Evolutionary conservation across 2,113 vertebrate genomes (phyloP).

Genomic region (Corythornis vintsioides): DNA sequence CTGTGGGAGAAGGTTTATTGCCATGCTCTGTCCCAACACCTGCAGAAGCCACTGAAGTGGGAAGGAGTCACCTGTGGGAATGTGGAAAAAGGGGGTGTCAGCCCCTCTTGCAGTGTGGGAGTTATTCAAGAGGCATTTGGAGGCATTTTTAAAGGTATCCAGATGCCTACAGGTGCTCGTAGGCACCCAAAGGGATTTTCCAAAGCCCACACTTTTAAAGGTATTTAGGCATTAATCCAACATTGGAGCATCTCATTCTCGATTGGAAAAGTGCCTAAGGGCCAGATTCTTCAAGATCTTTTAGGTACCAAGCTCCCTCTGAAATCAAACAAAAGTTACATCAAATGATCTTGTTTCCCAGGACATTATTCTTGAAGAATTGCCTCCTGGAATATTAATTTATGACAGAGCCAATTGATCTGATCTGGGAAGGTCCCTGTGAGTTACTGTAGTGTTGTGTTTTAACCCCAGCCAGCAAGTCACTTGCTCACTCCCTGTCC

Average conservation of each 20-base stretch:
- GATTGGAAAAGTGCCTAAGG: slow-evolving; percentile 60
- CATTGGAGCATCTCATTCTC: slow-evolving; percentile 48
- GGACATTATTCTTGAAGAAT: slow-evolving; percentile 15
- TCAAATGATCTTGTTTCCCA: slow-evolving; percentile 60
- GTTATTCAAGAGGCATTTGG: background rate
- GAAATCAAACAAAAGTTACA: slow-evolving; percentile 61
- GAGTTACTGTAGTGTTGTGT: background rate
- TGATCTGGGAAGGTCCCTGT: slow-evolving; percentile 15
- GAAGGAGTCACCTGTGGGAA: slow-evolving; percentile 3
- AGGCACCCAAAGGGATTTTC: slow-evolving; percentile 54
- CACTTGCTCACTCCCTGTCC: background rate
- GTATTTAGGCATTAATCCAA: slow-evolving; percentile 67
- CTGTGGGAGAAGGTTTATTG: fast-evolving
- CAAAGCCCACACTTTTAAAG: slow-evolving; percentile 59
- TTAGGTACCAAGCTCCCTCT: background rate
- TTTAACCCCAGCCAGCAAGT: background rate
- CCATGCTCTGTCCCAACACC: background rate
- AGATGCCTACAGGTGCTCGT: slow-evolving; percentile 41
- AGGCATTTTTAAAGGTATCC: slow-evolving; percentile 24
- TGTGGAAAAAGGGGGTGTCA: background rate
- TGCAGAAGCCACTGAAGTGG: background rate
- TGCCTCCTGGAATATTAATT: slow-evolving; percentile 34
- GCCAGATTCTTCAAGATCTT: slow-evolving; percentile 54
- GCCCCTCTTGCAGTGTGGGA: background rate
- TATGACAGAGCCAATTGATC: slow-evolving; percentile 19